Evolutionary conservation across 2,113 vertebrate species (phyloP).

Genomic region (Noturus placidus): DNA sequence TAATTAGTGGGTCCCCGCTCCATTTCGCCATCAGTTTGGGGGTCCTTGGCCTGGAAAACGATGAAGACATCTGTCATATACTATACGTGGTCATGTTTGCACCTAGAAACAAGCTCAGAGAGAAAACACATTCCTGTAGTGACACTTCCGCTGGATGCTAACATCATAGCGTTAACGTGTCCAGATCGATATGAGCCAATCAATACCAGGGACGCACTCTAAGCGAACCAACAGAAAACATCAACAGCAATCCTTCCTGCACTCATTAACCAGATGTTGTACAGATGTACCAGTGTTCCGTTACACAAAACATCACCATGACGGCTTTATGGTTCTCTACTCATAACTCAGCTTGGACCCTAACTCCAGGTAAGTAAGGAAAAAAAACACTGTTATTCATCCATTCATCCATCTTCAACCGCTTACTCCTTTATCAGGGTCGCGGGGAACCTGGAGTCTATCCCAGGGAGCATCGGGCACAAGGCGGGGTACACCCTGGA

Average conservation of each 20-base stretch:
- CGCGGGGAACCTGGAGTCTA: no score
- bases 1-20: no score
- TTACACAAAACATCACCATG: neutral
- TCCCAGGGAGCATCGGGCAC: no score
- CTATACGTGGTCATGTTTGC: neutral
- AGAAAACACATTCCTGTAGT: neutral
- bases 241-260: neutral
- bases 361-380: neutral
- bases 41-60: no score
- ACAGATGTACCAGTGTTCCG: neutral
- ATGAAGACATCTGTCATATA: no score
- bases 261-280: neutral
- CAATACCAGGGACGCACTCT: neutral
- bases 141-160: slow-evolving; percentile 5
- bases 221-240: neutral
- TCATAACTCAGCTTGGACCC: neutral
- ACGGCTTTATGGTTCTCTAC: neutral
- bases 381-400: neutral
- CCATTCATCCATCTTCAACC: no score
- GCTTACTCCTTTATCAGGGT: no score
- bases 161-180: neutral
- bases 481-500: no score
- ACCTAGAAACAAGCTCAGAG: neutral
- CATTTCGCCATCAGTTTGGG: no score
- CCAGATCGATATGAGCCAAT: neutral